Evolutionary conservation across 2,113 vertebrate species (phyloP).

Genomic region (Paralichthys olivaceus): DNA sequence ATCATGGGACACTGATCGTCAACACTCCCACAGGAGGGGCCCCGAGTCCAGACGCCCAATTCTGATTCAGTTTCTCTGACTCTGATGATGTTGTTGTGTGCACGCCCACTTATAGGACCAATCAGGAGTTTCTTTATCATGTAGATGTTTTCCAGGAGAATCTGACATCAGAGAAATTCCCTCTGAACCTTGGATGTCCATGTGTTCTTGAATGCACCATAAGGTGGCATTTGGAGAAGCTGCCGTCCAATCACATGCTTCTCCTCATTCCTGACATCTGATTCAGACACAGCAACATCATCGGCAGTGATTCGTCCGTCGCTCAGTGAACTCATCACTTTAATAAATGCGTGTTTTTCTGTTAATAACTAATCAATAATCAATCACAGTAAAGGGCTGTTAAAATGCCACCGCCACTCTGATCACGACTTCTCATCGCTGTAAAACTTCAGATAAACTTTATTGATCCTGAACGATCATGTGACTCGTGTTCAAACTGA

Average conservation of each 20-base stretch:
- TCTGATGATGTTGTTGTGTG: constrained; percentile 19
- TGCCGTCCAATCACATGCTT: neutral
- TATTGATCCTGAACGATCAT: neutral
- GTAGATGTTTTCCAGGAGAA: neutral
- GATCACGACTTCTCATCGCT: neutral
- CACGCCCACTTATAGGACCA: neutral
- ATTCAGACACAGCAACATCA: neutral
- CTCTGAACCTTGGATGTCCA: neutral
- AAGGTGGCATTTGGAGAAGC: neutral
- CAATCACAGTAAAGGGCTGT: neutral
- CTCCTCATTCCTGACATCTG: neutral
- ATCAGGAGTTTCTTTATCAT: neutral
- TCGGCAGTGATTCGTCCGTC: neutral
- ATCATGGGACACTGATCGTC: constrained; percentile 29
- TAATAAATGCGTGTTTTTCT: too few species aligned
- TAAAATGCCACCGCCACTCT: neutral
- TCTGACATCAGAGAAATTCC: too few species aligned
- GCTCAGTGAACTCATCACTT: neutral
- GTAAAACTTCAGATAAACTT: neutral
- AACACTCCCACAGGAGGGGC: neutral
- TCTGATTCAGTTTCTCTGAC: constrained; percentile 7
- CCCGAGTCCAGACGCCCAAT: neutral
- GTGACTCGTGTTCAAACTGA: too few species aligned
- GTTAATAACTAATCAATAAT: constrained; percentile 2
- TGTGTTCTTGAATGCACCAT: constrained; percentile 9